phyloP scores from a whole-genome alignment of 2,888 invertebrate genomes.

The Sphinx pinastri region DNA sequence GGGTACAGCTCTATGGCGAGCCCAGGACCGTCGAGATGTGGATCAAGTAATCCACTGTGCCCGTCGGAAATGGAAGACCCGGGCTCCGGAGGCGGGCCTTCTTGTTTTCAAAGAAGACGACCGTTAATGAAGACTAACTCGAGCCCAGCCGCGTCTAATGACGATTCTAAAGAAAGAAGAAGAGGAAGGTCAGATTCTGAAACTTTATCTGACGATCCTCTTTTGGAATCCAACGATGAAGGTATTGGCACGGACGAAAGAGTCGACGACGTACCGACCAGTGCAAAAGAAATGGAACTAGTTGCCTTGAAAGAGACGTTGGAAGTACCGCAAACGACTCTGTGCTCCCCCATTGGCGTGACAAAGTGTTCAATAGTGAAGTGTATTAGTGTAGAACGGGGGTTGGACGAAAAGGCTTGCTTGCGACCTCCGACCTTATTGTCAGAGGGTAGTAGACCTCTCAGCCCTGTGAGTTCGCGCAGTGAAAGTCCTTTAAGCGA shows the following conservation, averaged over 20 bases:
- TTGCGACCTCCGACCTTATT: conserved; percentile 81
- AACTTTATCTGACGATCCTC: conserved; percentile 88
- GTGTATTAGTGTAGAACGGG: conserved; percentile 82
- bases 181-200: conserved; percentile 89
- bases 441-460: conserved; percentile 82
- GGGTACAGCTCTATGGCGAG: conserved; percentile 94
- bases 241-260: conserved; percentile 91
- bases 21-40: conserved; percentile 92
- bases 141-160: conserved; percentile 72
- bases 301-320: conserved; percentile 73
- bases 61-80: conserved; percentile 90
- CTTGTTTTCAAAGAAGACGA: conserved; percentile 84
- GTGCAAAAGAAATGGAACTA: conserved; percentile 85
- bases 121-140: conserved; percentile 86
- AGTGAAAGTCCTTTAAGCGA: conserved; percentile 92
- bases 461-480: conserved; percentile 90
- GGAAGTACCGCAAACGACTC: conserved; percentile 72
- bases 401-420: conserved; percentile 75
- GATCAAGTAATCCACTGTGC: conserved; percentile 91
- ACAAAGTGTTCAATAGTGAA: conserved; percentile 82
- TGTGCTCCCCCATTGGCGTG: conserved; percentile 77
- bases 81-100: conserved; percentile 83
- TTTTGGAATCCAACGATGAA: conserved; percentile 89
- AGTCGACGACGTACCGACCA: conserved; percentile 88
- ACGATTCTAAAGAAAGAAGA: conserved; percentile 77